Evolutionary conservation across 2,797 vertebrate genomes (phyloP), one percentile per base, ranked within the genome.

Genomic region (Syngnathus rostellatus): DNA sequence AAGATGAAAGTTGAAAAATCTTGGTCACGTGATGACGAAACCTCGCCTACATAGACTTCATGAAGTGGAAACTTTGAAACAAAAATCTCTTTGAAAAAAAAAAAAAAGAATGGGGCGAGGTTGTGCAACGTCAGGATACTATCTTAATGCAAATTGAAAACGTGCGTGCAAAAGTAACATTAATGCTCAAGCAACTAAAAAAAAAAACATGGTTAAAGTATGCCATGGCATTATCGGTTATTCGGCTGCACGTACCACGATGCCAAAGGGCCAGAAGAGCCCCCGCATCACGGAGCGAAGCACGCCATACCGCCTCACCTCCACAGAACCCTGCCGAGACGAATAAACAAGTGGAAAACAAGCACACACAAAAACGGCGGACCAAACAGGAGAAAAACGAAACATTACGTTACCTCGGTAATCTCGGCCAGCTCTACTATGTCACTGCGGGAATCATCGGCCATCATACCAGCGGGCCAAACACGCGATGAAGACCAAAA

Each of bases 231-330:
- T 31, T 4, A 31, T 31, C 31, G 31, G 31, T 31, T 31, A 31
- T 31, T 31, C 31, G 31, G 31, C 31, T 31, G 21, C 5, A 79
- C 89, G 41, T 77, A 93, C 92, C 87, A 86, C 71, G 58, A 90
- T 0, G 53, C 77, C 77, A 67, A 93, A 80, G 1, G 91, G 91
- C 89, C 90, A 91, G 76, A 86, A 72, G 60, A 92, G 62, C 50
- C 82, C 86, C 74, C 81, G 81, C 61, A 90, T 68, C 39, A 90
- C 0, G 40, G 74, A 72, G 53, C 61, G 63, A 1, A 91, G 11
- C 11, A 86, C 62, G 1, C 86, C 75, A 68, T 63, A 75, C 62
- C 75, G 83, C 78, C 48, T 67, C 69, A 77, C 40, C 60, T 8
- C 82, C 1, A 84, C 72, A 10, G 38, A 51, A 31, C 40, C 79